These are phyloP conservation scores for Micromussa lordhowensis DNA, from an alignment of 92 coral and sea anemone species.

Conservation along the genomic window DNA sequence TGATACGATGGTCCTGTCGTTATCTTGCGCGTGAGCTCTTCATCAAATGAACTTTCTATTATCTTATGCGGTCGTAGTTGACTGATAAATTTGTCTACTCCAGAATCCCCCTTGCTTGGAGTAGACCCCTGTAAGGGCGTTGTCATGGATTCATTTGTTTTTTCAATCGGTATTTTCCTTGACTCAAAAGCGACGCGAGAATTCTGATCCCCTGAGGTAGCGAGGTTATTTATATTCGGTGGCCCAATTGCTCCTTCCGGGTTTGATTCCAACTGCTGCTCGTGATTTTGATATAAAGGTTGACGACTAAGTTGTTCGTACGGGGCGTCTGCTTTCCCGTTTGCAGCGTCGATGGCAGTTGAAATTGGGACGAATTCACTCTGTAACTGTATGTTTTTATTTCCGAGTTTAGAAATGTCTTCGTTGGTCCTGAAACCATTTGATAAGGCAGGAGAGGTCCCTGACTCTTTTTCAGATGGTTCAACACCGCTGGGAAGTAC, in stretches of 20 bases:
- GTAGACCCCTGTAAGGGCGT: background rate
- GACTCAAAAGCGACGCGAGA: background rate
- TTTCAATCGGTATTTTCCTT: background rate
- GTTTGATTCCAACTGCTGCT: background rate
- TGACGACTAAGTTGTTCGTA: background rate
- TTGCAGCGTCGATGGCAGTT: background rate
- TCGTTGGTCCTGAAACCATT: background rate
- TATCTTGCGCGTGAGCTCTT: slow-evolving; percentile 19
- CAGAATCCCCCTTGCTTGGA: background rate
- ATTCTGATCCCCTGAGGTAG: background rate
- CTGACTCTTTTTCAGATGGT: background rate
- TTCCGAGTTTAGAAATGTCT: background rate
- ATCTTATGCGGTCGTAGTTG: slow-evolving; percentile 46
- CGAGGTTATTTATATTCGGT: background rate
- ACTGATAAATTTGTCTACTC: background rate
- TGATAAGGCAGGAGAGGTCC: background rate
- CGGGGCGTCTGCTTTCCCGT: background rate
- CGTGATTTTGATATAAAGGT: background rate
- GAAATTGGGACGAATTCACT: background rate
- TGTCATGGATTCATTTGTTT: slow-evolving; percentile 1
- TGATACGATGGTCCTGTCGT: slow-evolving; percentile 12
- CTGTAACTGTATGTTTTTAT: background rate
- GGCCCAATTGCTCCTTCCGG: background rate
- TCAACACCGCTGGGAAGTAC: background rate
- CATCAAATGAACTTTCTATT: slow-evolving; percentile 31